Conservation (phyloP, 1,140 invertebrate genomes). For the Belonocnema kinseyi region DNA sequence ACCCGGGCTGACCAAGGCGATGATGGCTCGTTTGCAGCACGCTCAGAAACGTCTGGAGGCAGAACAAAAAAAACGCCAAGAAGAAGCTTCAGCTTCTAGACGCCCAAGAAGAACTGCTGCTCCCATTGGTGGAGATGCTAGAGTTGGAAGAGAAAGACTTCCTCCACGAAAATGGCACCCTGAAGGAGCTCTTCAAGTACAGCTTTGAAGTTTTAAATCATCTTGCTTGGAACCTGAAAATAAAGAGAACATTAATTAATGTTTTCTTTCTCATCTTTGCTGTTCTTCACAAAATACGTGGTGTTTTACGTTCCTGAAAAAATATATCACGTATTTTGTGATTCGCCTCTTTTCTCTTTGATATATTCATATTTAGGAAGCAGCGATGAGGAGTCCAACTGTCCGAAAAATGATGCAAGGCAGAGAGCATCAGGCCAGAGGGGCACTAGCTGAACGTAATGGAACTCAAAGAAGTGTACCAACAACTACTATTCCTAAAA, state of each 20-base stretch:
- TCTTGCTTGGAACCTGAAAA: neutral
- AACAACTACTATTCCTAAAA: constrained; percentile 43
- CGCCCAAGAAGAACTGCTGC: constrained; percentile 41
- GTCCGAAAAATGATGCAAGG: too few relatives aligned
- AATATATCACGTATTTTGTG: too few relatives aligned
- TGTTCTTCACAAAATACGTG: too few relatives aligned
- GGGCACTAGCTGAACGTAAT: neutral
- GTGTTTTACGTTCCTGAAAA: too few relatives aligned
- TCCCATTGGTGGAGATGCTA: constrained; percentile 49
- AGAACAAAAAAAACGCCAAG: constrained; percentile 44
- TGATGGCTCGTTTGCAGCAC: constrained; percentile 56
- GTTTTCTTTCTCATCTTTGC: neutral
- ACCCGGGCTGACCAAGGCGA: constrained; percentile 59
- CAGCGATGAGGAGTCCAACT: too few relatives aligned
- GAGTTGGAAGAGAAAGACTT: constrained; percentile 30
- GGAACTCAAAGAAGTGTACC: neutral
- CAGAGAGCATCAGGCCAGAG: neutral
- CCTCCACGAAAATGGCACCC: neutral
- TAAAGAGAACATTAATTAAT: neutral
- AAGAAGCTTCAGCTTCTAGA: neutral
- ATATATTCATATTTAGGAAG: too few relatives aligned
- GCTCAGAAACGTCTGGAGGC: constrained; percentile 50
- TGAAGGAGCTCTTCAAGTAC: neutral
- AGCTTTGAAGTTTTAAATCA: neutral
- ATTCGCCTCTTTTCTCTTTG: too few relatives aligned